Evolutionary conservation across 1,140 invertebrate genomes (phyloP).

Genomic region (Polypedilum vanderplanki): DNA sequence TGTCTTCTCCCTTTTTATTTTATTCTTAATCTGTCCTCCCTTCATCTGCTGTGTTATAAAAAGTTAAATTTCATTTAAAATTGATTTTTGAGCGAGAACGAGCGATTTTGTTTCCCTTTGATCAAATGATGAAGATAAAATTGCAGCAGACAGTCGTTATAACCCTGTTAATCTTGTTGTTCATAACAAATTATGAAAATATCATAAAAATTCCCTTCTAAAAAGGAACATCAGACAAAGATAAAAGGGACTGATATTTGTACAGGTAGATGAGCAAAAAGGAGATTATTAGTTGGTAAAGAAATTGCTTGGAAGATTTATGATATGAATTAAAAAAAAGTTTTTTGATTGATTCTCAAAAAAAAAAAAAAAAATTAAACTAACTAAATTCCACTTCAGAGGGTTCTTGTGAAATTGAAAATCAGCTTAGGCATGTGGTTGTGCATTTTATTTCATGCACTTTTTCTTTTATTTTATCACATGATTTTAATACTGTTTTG

Average conservation of each 20-base stretch:
- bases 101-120: background rate
- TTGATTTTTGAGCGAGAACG: background rate
- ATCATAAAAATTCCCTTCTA: background rate
- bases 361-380: too few relatives aligned
- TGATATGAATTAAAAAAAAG: background rate
- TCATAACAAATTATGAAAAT: slow-evolving; percentile 1
- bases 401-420: background rate
- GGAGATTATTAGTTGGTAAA: background rate
- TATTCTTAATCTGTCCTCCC: background rate
- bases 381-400: background rate
- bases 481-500: background rate
- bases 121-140: slow-evolving; percentile 14
- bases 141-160: background rate
- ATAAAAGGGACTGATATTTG: background rate
- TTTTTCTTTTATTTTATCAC: background rate
- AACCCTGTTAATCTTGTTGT: background rate
- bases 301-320: background rate
- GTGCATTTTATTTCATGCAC: too few relatives aligned
- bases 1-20: background rate
- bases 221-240: background rate
- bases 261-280: background rate
- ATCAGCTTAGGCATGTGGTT: background rate
- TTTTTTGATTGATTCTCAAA: background rate
- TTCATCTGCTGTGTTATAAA: background rate
- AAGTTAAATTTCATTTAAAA: background rate